phyloP scores from a whole-genome alignment of 2,888 invertebrate species.

The Epsilonema sp. region DNA sequence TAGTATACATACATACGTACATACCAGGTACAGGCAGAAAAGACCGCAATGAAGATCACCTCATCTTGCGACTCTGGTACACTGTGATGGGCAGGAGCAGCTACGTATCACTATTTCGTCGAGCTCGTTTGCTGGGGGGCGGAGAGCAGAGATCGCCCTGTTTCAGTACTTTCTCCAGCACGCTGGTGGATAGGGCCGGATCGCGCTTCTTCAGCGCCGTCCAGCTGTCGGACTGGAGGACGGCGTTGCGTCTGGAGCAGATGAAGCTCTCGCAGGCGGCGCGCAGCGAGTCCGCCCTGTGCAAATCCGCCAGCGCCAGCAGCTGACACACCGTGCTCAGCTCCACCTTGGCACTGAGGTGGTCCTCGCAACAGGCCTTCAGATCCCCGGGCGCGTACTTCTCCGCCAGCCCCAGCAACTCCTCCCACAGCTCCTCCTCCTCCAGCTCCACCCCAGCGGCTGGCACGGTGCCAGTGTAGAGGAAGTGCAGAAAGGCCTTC shows the following conservation, averaged over 20 bases:
- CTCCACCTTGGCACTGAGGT: constrained; percentile 12
- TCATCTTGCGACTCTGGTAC: too few species aligned
- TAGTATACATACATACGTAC: too few species aligned
- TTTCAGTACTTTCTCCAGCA: constrained; percentile 22
- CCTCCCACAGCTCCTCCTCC: constrained; percentile 5
- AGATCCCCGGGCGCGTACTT: constrained; percentile 24
- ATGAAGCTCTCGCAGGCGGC: constrained; percentile 15
- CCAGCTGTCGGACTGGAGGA: constrained; percentile 4
- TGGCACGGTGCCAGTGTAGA: constrained; percentile 12
- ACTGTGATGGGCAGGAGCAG: too few species aligned
- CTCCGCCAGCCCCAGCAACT: constrained; percentile 24
- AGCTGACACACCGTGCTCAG: constrained; percentile 17
- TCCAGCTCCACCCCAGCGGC: background rate
- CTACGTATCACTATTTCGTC: too few species aligned
- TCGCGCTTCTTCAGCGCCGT: constrained; percentile 4
- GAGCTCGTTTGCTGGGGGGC: too few species aligned
- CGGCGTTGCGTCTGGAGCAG: background rate
- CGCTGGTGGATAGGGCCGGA: constrained; percentile 15
- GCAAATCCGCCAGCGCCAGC: constrained; percentile 18
- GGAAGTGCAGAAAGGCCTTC: constrained; percentile 18
- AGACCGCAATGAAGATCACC: too few species aligned
- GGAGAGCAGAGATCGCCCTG: too few species aligned
- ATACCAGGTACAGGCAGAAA: too few species aligned
- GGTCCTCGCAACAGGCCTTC: constrained; percentile 21
- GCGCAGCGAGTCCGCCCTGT: constrained; percentile 18